Conservation (phyloP, 2,113 vertebrate genomes). For the Pavo muticus region DNA sequence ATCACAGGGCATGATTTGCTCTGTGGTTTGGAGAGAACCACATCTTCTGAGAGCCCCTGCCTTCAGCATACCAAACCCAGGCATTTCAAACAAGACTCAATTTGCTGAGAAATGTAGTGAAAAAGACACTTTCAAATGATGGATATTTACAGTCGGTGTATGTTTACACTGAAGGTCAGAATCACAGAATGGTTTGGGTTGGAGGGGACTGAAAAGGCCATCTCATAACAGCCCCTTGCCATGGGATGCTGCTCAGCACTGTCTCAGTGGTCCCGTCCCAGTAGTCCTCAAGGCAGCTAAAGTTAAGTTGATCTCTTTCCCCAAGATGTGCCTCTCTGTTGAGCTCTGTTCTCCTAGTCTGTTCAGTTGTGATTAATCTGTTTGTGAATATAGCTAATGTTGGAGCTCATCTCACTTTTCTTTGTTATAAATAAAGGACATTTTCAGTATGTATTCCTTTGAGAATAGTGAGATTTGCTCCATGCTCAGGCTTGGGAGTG, state of each 20-base stretch:
- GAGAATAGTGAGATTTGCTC: background rate
- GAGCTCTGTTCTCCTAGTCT: background rate
- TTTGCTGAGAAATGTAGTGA: background rate
- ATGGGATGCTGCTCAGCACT: background rate
- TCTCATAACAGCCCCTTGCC: background rate
- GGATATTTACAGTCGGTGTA: background rate
- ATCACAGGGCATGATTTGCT: conserved; percentile 45
- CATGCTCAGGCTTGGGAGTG: background rate
- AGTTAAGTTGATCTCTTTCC: background rate
- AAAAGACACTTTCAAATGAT: background rate
- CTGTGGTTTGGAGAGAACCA: conserved; percentile 59
- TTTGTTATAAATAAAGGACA: background rate
- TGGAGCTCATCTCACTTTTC: background rate
- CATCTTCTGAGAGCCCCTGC: conserved; percentile 1
- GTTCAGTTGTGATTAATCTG: background rate
- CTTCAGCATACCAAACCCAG: background rate
- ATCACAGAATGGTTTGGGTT: background rate
- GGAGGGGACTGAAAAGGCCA: background rate
- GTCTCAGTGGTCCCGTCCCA: background rate
- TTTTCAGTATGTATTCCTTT: background rate
- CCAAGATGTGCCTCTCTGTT: background rate
- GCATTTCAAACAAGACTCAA: background rate
- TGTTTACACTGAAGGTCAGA: accelerated
- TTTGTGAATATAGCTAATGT: background rate
- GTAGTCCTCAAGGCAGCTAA: background rate